Percentiles rank a stretch among this genome's conserved stretches.
phyloP scores from a whole-genome alignment of 1,140 invertebrate species.

The Drosophila parabipectinata region DNA sequence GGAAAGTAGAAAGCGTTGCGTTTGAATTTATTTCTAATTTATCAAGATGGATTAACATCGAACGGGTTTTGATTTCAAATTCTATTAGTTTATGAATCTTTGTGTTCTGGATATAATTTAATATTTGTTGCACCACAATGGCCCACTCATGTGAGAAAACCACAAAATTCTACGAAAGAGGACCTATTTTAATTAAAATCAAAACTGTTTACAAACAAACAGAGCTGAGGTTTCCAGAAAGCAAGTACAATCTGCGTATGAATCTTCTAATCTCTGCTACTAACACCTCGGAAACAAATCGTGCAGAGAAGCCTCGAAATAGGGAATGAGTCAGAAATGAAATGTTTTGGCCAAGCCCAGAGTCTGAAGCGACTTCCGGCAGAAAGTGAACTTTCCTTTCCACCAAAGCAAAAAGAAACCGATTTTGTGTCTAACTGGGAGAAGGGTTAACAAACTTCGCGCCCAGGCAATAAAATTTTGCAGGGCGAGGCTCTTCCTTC shows the following conservation, averaged over 20 bases:
- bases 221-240: slow-evolving; percentile 25
- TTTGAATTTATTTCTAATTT: not conserved
- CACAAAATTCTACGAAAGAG: not conserved
- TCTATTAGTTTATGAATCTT: not conserved
- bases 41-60: not conserved
- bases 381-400: slow-evolving; percentile 70
- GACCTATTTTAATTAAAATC: slow-evolving; percentile 51
- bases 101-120: not conserved
- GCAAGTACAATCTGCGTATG: slow-evolving; percentile 74
- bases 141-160: not conserved
- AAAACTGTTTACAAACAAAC: slow-evolving; percentile 20
- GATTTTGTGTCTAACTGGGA: slow-evolving; percentile 28
- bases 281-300: slow-evolving; percentile 56
- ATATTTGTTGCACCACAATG: too few species aligned
- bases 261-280: slow-evolving; percentile 71
- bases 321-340: slow-evolving; percentile 66
- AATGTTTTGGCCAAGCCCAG: slow-evolving; percentile 63
- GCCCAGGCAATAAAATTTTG: slow-evolving; percentile 55
- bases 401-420: slow-evolving; percentile 13
- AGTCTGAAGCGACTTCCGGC: slow-evolving; percentile 66
- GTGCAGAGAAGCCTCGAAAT: slow-evolving; percentile 9
- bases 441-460: slow-evolving; percentile 76
- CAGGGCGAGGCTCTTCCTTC: slow-evolving; percentile 30
- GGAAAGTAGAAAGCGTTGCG: slow-evolving; percentile 46
- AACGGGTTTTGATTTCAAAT: too few species aligned